Percentiles rank a stretch among this genome's conserved stretches.
phyloP scores from a whole-genome alignment of 37 sponge, comb jelly and placozoan genomes.

The Ephydatia muelleri region DNA sequence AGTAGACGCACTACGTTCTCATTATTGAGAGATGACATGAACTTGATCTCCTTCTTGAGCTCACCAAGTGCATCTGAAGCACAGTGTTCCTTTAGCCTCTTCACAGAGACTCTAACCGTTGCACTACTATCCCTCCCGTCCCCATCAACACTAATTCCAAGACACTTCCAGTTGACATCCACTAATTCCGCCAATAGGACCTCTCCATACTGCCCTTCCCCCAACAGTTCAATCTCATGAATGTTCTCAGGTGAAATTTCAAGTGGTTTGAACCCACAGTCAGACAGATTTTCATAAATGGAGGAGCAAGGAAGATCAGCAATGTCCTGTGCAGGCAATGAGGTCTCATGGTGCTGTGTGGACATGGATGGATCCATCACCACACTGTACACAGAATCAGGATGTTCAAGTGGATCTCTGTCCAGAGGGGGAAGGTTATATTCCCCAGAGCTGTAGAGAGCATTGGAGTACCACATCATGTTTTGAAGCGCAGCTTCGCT shows the following conservation, averaged over 20 bases:
- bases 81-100: conserved; percentile 52
- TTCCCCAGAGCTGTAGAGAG: neutral
- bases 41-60: conserved; percentile 62
- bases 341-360: neutral
- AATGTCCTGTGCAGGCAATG: neutral
- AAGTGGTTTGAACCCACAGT: conserved; percentile 18
- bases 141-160: conserved; percentile 29
- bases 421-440: neutral
- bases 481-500: neutral
- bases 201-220: conserved; percentile 66
- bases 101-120: conserved; percentile 49
- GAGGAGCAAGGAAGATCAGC: conserved; percentile 8
- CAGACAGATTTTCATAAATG: conserved; percentile 40
- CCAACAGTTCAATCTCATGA: conserved; percentile 32
- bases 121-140: conserved; percentile 6
- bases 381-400: neutral
- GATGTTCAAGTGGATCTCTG: neutral
- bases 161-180: conserved; percentile 55
- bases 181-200: conserved; percentile 67
- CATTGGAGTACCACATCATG: neutral
- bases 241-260: conserved; percentile 32
- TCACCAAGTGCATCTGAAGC: neutral
- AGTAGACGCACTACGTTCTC: conserved; percentile 60
- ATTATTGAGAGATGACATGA: conserved; percentile 68
- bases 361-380: neutral